These are phyloP conservation scores for Conomelus anceps DNA, from an alignment of 2,888 invertebrate species.

Conservation along the genomic window DNA sequence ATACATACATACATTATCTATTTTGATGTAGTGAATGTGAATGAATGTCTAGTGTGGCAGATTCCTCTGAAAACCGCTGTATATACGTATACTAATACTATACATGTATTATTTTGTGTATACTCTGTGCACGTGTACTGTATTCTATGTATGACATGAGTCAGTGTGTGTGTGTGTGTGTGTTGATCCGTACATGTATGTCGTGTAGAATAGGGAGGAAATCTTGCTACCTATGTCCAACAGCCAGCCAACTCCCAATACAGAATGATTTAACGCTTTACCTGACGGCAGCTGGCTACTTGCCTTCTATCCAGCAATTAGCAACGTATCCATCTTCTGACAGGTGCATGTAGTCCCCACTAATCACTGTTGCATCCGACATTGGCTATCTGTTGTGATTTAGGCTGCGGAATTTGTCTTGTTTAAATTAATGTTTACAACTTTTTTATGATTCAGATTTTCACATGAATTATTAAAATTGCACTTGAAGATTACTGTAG, in stretches of 20 bases:
- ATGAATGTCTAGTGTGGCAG: too few relatives aligned
- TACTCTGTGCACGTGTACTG: too few relatives aligned
- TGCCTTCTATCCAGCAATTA: neutral
- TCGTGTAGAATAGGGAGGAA: too few relatives aligned
- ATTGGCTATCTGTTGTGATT: neutral
- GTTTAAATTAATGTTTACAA: too few relatives aligned
- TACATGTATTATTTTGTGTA: neutral
- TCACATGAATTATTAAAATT: too few relatives aligned
- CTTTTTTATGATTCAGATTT: too few relatives aligned
- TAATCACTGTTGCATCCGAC: neutral
- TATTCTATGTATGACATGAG: neutral
- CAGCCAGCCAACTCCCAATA: neutral
- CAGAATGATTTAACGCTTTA: neutral
- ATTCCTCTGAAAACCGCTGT: too few relatives aligned
- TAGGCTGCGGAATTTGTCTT: too few relatives aligned
- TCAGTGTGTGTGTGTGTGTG: neutral
- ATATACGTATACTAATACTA: neutral
- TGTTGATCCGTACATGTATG: neutral
- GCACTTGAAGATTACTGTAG: too few relatives aligned
- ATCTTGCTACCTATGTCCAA: neutral
- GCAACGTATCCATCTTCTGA: neutral
- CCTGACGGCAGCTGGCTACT: neutral
- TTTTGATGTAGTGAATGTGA: too few relatives aligned
- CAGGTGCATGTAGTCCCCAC: neutral
- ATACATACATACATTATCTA: too few relatives aligned